Evolutionary conservation across 64 coral and sea anemone species (phyloP), one percentile per base, ranked within the genome.

Genomic region (Montipora foliosa): DNA sequence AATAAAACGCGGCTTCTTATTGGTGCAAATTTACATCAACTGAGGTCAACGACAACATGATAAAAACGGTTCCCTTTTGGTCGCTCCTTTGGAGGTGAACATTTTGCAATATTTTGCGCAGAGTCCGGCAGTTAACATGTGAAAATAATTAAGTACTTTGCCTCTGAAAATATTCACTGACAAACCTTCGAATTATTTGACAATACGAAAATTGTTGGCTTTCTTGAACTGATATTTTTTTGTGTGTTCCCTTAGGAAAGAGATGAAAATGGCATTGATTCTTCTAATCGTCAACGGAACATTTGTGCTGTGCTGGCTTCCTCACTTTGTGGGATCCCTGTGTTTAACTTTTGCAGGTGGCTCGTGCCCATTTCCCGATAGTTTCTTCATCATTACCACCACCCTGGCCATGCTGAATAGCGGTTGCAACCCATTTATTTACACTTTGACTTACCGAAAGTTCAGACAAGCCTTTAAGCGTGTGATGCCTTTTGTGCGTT

Each of bases 331-430:
- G 55, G 92, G 92, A 22, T 79, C 87, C 44, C 72, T 94, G 77
- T 94, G 92, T 89, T 81, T 94, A 6, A 19, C 75, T 44, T 87
- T 77, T 6, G 76, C 92, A 20, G 13, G 48, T 3, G 87, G 92
- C 55, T 81, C 22, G 11, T 94, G 92, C 75, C 92, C 92, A 44
- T 89, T 79, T 53, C 92, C 86, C 13, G 87, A 94, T 52, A 94
- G 67, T 61, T 94, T 89, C 85, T 89, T 89, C 52, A 94, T 79
- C 21, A 76, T 94, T 37, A 94, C 92, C 19, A 94, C 92, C 0
- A 94, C 87, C 19, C 37, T 94, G 87, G 92, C 92, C 62, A 94
- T 94, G 92, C 29, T 94, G 58, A 94, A 94, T 69, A 94, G 92
- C 69, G 87, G 85, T 13, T 94, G 92, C 50, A 94, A 94, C 66